Base-by-base conservation (phyloP, 1,140 invertebrate species). In the Berghia stephanieae region DNA sequence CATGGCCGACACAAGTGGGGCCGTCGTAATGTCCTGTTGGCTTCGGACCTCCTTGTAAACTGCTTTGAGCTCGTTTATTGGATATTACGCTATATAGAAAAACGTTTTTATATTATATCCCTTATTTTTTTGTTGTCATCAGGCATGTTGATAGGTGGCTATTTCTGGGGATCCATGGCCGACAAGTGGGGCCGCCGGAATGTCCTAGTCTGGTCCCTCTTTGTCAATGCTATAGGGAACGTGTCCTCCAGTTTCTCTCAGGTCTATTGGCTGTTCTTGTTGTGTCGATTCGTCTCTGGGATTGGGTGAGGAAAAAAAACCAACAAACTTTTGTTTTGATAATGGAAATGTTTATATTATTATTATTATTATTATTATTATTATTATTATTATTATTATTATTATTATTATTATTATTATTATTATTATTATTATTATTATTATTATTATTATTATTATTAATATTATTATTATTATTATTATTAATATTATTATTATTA, bases 241-340 rank as follows among this genome's bases (percentile, higher is more conserved):
- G 93, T 96, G 63, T 93, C 94, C 55, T 96, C 95, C 42, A 96
- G 95, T 84, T 94, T 96, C 90, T 94, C 94, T 82, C 95, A 96
- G 89, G 92, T 92, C 77, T 97, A 95, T 89, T 93, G 93, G 89
- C 91, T 95, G 67, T 96, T 97, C 89, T 94, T 96, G 92, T 88
- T 96, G 52, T 95, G 96, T 88, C 92, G 95, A 84, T 95, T 97
- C 83, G 91, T 96, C 82, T 96, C 96, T 87, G 95, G 96, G 78
- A 94, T 95, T 86, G 95, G 95, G 95, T 96, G 92, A 95, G 94
- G n/a, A n/a, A n/a, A n/a, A n/a, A n/a, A n/a, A n/a, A n/a, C n/a
- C n/a, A n/a, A n/a, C n/a, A 94, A 88, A 1, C 34, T 76, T 40
- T 52, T 75, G 8, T 40, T 1, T 36, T 72, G 63, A 49, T 49